These are phyloP conservation scores for Dicyrtomina minuta DNA, from an alignment of 2,888 invertebrate species.

Conservation along the genomic window DNA sequence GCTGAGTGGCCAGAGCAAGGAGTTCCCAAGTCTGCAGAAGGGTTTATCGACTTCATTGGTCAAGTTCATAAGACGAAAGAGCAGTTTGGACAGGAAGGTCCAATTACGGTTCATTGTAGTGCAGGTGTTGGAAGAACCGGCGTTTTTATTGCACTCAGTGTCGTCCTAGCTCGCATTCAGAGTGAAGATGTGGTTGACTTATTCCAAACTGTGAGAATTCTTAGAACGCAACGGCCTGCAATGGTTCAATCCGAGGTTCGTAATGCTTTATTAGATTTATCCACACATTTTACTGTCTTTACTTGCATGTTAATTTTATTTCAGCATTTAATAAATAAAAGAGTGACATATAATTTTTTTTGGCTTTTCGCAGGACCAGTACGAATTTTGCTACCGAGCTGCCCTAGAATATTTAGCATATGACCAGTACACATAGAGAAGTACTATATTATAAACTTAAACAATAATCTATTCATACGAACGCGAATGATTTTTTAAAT, in stretches of 20 bases:
- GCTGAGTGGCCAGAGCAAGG: slow-evolving; percentile 96
- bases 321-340: too few relatives aligned
- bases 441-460: too few relatives aligned
- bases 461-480: too few relatives aligned
- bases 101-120: slow-evolving; percentile 96
- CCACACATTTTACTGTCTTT: too few relatives aligned
- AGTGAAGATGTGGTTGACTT: slow-evolving; percentile 98
- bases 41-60: slow-evolving; percentile 98
- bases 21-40: slow-evolving; percentile 96
- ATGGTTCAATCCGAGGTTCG: slow-evolving; percentile 99
- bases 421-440: slow-evolving; percentile 51
- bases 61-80: slow-evolving; percentile 99
- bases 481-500: too few relatives aligned
- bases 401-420: slow-evolving; percentile 86
- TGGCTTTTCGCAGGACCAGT: slow-evolving; percentile 78
- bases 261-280: too few relatives aligned
- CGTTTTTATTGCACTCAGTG: slow-evolving; percentile 96
- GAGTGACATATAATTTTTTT: too few relatives aligned
- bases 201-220: slow-evolving; percentile 97
- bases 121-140: slow-evolving; percentile 94
- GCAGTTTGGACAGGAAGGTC: slow-evolving; percentile 99
- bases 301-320: too few relatives aligned
- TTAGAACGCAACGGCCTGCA: slow-evolving; percentile 96
- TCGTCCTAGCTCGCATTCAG: slow-evolving; percentile 97
- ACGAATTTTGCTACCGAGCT: slow-evolving; percentile 99